Conservation (phyloP, 92 coral and sea anemone genomes). For the Porites cylindrica region DNA sequence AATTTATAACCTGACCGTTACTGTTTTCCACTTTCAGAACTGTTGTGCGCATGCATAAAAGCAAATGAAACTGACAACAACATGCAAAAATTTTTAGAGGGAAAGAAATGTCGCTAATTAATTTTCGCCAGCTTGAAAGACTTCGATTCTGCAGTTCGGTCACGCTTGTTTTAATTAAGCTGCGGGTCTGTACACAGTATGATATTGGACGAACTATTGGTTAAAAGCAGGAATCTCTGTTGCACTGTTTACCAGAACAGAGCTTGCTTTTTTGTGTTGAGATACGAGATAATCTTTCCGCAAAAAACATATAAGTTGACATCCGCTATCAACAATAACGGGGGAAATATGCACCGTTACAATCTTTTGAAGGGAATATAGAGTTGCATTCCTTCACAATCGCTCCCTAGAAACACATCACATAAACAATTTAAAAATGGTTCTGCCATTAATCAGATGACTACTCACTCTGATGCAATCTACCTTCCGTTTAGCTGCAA, state of each 20-base stretch:
- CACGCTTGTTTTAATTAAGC: no score
- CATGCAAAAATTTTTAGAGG: not conserved
- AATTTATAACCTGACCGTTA: not conserved
- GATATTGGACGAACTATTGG: no score
- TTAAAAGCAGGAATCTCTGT: no score
- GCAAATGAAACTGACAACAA: no score
- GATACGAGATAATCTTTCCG: no score
- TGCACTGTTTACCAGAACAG: no score
- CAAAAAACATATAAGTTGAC: not conserved
- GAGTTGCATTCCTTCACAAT: not conserved
- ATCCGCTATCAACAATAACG: not conserved
- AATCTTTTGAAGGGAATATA: not conserved
- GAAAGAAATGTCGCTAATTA: not conserved
- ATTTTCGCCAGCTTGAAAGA: no score
- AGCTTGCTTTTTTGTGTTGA: no score
- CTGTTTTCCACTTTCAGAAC: not conserved
- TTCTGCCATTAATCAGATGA: not conserved
- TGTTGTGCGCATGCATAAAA: not conserved
- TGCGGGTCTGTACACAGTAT: no score
- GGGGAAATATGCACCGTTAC: not conserved
- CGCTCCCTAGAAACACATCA: not conserved
- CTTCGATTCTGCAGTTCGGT: no score
- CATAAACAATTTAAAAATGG: not conserved
- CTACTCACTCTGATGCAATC: conserved; percentile 3
- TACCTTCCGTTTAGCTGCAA: not conserved